phyloP scores from a whole-genome alignment of 2,888 invertebrate species.

The Brachyopa scutellaris region DNA sequence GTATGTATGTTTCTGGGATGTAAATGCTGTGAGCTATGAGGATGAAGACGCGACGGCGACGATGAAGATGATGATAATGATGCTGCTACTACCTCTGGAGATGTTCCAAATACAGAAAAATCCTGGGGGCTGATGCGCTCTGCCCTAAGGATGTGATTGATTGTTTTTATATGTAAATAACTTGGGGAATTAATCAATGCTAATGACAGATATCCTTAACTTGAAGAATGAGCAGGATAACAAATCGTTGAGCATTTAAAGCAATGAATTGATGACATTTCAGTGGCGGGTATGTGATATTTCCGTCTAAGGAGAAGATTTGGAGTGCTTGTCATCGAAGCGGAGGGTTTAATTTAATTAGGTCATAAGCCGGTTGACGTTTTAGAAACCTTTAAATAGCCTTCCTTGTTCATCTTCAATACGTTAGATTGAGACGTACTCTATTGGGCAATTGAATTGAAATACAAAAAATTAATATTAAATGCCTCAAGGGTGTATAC shows the following conservation, averaged over 20 bases:
- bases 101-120: constrained; percentile 55
- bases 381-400: no score
- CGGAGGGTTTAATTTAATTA: no score
- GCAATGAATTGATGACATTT: constrained; percentile 64
- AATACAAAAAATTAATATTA: no score
- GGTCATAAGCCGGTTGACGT: background rate
- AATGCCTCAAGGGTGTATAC: no score
- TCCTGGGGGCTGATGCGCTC: constrained; percentile 57
- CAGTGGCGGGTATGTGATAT: constrained; percentile 18
- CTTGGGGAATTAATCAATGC: constrained; percentile 82
- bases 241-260: constrained; percentile 67
- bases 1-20: constrained; percentile 52
- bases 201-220: constrained; percentile 80
- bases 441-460: no score
- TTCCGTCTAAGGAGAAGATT: constrained; percentile 6
- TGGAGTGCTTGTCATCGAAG: no score
- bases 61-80: constrained; percentile 58
- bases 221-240: constrained; percentile 62
- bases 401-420: no score
- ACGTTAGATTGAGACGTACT: no score
- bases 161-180: constrained; percentile 77
- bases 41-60: no score
- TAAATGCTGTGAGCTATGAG: constrained; percentile 47
- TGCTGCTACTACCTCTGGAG: constrained; percentile 66
- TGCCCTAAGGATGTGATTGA: constrained; percentile 74